A percentile compares a stretch with the other conserved stretches of the same genome.
These are phyloP conservation scores for Equus przewalskii DNA, from an alignment of 2,113 vertebrate genomes.

Conservation along the genomic window DNA sequence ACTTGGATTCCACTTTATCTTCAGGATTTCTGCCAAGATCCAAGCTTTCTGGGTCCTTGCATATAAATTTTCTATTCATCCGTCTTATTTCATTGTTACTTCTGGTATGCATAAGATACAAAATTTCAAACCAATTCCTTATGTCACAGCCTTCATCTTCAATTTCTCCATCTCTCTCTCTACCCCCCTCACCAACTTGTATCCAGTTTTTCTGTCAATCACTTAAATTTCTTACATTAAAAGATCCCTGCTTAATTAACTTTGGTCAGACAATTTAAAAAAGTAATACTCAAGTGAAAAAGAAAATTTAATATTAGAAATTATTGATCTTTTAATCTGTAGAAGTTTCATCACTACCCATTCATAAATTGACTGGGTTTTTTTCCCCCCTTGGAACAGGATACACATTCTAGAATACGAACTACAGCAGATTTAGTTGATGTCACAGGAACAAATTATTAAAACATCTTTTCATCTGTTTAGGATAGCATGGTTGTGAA, in stretches of 20 bases:
- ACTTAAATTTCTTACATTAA: constrained; percentile 42
- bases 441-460: background rate
- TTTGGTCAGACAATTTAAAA: constrained; percentile 2
- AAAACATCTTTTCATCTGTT: constrained; percentile 23
- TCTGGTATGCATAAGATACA: background rate
- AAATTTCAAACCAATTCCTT: background rate
- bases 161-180: background rate
- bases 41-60: background rate
- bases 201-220: background rate
- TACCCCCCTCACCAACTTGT: background rate
- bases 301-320: constrained; percentile 15
- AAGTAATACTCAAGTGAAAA: background rate
- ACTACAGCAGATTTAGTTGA: background rate
- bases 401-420: background rate
- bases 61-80: background rate
- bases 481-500: background rate
- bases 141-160: background rate
- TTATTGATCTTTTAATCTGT: constrained; percentile 47
- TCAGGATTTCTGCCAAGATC: background rate
- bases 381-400: background rate
- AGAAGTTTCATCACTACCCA: constrained; percentile 4
- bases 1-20: background rate
- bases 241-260: constrained; percentile 15
- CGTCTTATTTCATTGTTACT: background rate
- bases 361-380: background rate